Conservation (phyloP, 2,113 vertebrate genomes). For the Dipodomys merriami region DNA sequence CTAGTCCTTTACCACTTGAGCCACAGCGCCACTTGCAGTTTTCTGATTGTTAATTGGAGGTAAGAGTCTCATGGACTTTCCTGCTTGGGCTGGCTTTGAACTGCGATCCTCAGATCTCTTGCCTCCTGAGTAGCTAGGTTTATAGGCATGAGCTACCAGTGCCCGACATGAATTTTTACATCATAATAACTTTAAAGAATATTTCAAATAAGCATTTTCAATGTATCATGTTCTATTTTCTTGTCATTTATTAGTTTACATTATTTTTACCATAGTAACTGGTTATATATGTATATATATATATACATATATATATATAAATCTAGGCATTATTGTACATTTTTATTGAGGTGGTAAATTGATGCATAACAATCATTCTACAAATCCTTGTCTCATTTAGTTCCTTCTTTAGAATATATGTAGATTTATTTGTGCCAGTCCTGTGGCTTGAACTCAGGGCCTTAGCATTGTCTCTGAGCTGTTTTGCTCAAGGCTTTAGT, state of each 20-base stretch:
- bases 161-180: neutral
- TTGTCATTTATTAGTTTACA: constrained; percentile 15
- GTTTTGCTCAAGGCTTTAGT: too few species aligned
- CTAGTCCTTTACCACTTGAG: too few species aligned
- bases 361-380: constrained; percentile 15
- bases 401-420: constrained; percentile 43
- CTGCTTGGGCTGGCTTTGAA: too few species aligned
- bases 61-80: too few species aligned
- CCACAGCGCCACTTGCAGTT: too few species aligned
- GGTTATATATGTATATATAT: neutral
- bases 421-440: too few species aligned
- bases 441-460: too few species aligned
- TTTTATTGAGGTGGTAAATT: constrained; percentile 42
- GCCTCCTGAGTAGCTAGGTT: too few species aligned
- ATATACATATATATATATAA: neutral
- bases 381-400: neutral
- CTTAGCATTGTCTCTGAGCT: too few species aligned
- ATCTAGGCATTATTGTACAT: neutral
- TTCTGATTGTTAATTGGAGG: too few species aligned
- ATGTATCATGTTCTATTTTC: neutral
- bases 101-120: too few species aligned
- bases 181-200: neutral
- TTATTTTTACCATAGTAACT: constrained; percentile 23
- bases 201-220: constrained; percentile 51
- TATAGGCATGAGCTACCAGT: too few species aligned